Conservation (phyloP, 92 coral and sea anemone species). For the Zoanthus solanderi region DNA sequence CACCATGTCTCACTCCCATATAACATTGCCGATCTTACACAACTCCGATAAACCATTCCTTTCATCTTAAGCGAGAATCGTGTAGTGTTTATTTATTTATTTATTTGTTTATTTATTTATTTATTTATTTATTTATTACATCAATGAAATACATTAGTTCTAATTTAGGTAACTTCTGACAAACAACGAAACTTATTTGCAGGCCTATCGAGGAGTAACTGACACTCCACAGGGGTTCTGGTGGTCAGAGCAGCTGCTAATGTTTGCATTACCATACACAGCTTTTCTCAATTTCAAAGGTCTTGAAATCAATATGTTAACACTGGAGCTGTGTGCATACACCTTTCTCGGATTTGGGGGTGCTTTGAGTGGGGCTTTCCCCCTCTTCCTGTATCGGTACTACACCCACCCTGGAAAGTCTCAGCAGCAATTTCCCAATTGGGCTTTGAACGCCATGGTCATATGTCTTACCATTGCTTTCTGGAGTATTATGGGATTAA, state of each 20-base stretch:
- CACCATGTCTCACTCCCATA: too few relatives aligned
- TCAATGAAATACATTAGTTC: too few relatives aligned
- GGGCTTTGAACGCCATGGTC: constrained; percentile 67
- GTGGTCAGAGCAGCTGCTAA: constrained; percentile 74
- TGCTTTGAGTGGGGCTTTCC: constrained; percentile 59
- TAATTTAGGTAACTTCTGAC: neutral
- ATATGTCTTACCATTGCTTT: constrained; percentile 70
- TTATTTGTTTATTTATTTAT: too few relatives aligned
- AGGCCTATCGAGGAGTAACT: constrained; percentile 59
- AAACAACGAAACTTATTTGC: neutral
- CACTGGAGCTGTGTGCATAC: constrained; percentile 70
- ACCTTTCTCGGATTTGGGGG: constrained; percentile 78
- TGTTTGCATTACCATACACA: constrained; percentile 67
- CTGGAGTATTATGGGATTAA: constrained; percentile 54
- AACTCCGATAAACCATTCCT: too few relatives aligned
- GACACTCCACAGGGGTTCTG: constrained; percentile 66
- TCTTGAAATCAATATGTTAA: constrained; percentile 70
- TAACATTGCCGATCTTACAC: too few relatives aligned
- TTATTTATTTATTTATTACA: too few relatives aligned
- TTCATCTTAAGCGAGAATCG: too few relatives aligned
- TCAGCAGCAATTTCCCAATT: constrained; percentile 48
- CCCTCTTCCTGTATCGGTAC: constrained; percentile 68
- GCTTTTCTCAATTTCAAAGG: constrained; percentile 71
- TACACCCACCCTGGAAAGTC: constrained; percentile 48
- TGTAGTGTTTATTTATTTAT: too few relatives aligned